phyloP scores from a whole-genome alignment of 2,797 vertebrate genomes.

The Hoplostethus atlanticus region DNA sequence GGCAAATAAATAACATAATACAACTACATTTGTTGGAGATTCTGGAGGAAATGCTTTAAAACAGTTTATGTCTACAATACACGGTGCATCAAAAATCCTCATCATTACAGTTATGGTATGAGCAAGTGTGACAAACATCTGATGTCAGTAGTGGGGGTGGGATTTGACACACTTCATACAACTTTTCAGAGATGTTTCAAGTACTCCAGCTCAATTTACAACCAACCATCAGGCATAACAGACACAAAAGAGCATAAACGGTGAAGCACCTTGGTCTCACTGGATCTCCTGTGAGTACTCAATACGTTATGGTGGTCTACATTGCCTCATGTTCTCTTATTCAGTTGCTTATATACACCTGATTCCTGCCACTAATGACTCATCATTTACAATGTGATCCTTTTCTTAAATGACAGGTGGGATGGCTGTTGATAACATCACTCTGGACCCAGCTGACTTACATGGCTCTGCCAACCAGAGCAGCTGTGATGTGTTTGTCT shows the following conservation, averaged over 20 bases:
- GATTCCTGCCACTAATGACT: background rate
- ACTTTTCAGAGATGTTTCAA: conserved; percentile 22
- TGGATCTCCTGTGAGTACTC: conserved; percentile 38
- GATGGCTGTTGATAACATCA: conserved; percentile 63
- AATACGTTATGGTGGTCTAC: background rate
- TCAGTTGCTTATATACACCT: background rate
- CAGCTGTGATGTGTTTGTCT: conserved; percentile 83
- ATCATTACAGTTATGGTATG: background rate
- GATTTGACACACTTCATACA: conserved; percentile 38
- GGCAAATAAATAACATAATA: background rate
- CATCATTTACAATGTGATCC: background rate
- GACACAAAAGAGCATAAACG: conserved; percentile 8
- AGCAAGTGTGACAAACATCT: conserved; percentile 17
- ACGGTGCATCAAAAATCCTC: background rate
- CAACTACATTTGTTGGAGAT: background rate
- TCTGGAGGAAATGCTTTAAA: background rate
- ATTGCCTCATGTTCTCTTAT: background rate
- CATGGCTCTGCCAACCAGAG: conserved; percentile 66
- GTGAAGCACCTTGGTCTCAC: background rate
- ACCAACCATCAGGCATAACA: conserved; percentile 15
- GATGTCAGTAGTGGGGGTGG: conserved; percentile 62
- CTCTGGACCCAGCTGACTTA: conserved; percentile 20
- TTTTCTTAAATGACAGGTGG: conserved; percentile 38
- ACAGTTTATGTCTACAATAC: background rate
- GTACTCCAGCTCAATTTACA: conserved; percentile 9